Evolutionary conservation across 2,888 invertebrate genomes (phyloP).

Genomic region (Drosophila eohydei): DNA sequence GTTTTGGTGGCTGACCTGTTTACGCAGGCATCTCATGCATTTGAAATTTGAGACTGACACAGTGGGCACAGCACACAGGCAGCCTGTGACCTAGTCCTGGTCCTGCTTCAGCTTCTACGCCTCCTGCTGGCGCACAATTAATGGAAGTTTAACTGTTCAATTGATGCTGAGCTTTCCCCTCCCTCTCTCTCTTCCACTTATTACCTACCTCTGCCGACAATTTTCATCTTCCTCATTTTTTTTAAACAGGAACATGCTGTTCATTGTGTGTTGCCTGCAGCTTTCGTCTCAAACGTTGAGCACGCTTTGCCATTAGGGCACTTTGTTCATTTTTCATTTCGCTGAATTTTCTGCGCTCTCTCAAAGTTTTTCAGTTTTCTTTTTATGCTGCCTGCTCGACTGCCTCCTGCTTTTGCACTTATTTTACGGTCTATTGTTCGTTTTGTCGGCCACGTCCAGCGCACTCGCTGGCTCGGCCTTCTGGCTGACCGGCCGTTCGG

Average conservation of each 20-base stretch:
- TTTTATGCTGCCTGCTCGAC: conserved; percentile 45
- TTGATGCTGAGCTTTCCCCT: conserved; percentile 69
- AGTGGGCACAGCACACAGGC: conserved; percentile 46
- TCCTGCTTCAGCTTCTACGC: conserved; percentile 1
- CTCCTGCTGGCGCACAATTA: conserved; percentile 73
- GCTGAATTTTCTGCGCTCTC: conserved; percentile 72
- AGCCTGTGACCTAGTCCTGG: conserved; percentile 10
- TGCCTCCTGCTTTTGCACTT: conserved; percentile 73
- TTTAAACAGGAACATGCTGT: conserved; percentile 73
- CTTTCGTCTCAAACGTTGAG: conserved; percentile 16
- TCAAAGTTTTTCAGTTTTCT: conserved; percentile 67
- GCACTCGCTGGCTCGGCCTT: conserved; percentile 64
- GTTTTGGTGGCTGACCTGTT: conserved; percentile 69
- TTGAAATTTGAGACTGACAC: conserved; percentile 75
- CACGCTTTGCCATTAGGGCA: conserved; percentile 71
- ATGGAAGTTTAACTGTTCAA: conserved; percentile 83
- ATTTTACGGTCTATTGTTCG: conserved; percentile 83
- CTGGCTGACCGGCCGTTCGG: conserved; percentile 41
- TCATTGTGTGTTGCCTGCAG: conserved; percentile 45
- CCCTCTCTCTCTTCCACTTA: conserved; percentile 29
- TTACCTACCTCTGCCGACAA: conserved; percentile 23
- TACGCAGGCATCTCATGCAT: conserved; percentile 69
- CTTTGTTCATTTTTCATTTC: conserved; percentile 82
- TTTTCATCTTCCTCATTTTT: conserved; percentile 7
- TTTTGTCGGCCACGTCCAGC: conserved; percentile 74